Evolutionary conservation across 2,888 invertebrate species (phyloP), one percentile per base, ranked within the genome.

Genomic region (Polietes domitor): DNA sequence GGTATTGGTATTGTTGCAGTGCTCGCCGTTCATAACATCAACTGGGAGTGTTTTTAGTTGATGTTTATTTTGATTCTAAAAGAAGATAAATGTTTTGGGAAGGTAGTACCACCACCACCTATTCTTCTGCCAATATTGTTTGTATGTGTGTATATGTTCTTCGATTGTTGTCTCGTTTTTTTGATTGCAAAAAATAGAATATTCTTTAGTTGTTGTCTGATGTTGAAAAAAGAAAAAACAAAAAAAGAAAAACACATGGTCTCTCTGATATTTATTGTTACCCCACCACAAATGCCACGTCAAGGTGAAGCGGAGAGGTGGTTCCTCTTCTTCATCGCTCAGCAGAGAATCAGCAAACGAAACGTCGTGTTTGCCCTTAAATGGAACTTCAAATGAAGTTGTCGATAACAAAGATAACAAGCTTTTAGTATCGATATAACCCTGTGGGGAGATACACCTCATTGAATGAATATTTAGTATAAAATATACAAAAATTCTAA

Each of bases 21-120:
- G 10, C 17, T 9, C 21, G 7, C 21, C 53, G 9, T 6, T 1
- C 9, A 58, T 6, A 58, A 15, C 5, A 58, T 58, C 3, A 58
- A 58, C 58, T 58, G 58, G 58, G 58, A 58, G 58, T 58, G 58
- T 58, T 58, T n/a, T n/a, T n/a, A n/a, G n/a, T n/a, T 58, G 58
- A 26, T 24, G 26, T 58, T 12, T 21, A 15, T 26, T 58, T 58
- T 5, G 17, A 15, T 26, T 12, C 1, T 6, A 26, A 58, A 58
- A 12, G 26, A 58, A 58, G 58, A 58, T 58, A 58, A 58, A 58
- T 58, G 21, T 53, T 58, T 58, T 24, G 58, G 58, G 58, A 58
- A 58, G 58, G 58, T 24, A 55, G 58, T 24, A 55, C 50, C 43
- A n/a, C n/a, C n/a, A 19, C 19, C 24, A 58, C 24, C 10, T 26